Evolutionary conservation across 2,888 invertebrate genomes (phyloP).

Genomic region (Cordilura impudica): DNA sequence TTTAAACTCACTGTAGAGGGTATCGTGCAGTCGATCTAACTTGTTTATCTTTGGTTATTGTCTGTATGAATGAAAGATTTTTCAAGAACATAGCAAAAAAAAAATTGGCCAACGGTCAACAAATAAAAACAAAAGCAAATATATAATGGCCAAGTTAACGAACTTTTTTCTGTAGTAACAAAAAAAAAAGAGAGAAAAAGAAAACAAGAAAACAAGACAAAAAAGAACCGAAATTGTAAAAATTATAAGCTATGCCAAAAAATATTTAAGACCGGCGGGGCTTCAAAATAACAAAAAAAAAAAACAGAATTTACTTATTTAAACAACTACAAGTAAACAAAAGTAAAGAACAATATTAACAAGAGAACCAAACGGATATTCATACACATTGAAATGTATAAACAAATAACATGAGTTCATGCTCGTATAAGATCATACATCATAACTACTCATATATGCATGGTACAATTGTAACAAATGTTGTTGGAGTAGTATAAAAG

Average conservation of each 20-base stretch:
- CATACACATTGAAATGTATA: background rate
- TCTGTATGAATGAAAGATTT: slow-evolving; percentile 52
- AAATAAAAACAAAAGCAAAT: slow-evolving; percentile 30
- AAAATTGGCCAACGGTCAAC: slow-evolving; percentile 30
- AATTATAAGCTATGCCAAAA: slow-evolving; percentile 1
- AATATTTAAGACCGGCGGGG: slow-evolving; percentile 5
- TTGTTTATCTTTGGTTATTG: slow-evolving; percentile 1
- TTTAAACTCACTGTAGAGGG: too few relatives aligned
- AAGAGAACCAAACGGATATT: background rate
- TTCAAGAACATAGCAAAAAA: slow-evolving; percentile 45
- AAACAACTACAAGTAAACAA: background rate
- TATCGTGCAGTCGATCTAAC: too few relatives aligned
- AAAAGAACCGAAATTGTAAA: background rate
- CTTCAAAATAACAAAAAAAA: background rate
- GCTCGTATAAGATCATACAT: background rate
- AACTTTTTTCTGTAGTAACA: background rate
- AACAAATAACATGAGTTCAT: background rate
- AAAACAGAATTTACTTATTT: background rate
- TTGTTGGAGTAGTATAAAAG: background rate
- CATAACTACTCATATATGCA: background rate
- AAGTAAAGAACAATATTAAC: background rate
- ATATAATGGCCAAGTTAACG: slow-evolving; percentile 30
- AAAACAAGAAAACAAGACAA: background rate
- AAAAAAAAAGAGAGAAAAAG: background rate
- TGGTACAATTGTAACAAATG: background rate